A percentile compares a stretch with the other conserved stretches of the same genome.
Evolutionary conservation across 1,140 invertebrate genomes (phyloP).

Genomic region (Ptiloglossa arizonensis): DNA sequence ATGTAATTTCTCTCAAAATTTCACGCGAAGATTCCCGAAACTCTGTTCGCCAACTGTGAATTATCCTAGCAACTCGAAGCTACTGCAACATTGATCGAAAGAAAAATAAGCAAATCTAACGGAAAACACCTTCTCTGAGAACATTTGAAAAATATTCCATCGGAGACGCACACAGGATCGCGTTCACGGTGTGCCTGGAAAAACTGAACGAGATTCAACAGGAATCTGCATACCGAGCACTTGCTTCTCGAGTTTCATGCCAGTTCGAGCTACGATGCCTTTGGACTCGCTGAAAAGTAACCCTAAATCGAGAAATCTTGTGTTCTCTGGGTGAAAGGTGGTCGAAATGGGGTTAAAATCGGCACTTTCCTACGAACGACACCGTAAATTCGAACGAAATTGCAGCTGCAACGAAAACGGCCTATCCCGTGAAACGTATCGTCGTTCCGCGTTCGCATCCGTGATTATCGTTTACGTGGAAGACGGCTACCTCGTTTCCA

Average conservation of each 20-base stretch:
- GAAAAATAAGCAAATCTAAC: too few relatives aligned
- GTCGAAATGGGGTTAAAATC: slow-evolving; percentile 13
- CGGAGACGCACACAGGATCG: not conserved
- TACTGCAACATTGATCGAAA: too few relatives aligned
- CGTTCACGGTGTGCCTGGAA: too few relatives aligned
- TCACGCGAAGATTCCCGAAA: too few relatives aligned
- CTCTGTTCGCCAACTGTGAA: too few relatives aligned
- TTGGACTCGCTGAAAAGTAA: not conserved
- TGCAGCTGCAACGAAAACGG: slow-evolving; percentile 2
- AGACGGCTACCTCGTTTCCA: not conserved
- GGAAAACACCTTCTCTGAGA: too few relatives aligned
- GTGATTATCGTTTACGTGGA: slow-evolving; percentile 14
- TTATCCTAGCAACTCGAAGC: too few relatives aligned
- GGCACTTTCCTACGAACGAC: not conserved
- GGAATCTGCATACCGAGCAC: not conserved
- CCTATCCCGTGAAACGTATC: slow-evolving; percentile 13
- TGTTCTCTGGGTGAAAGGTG: not conserved
- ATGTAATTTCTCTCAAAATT: too few relatives aligned
- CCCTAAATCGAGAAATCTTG: not conserved
- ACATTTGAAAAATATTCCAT: not conserved
- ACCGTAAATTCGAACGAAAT: slow-evolving; percentile 24
- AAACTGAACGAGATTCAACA: too few relatives aligned
- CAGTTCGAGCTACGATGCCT: not conserved
- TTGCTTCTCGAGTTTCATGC: not conserved
- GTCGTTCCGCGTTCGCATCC: not conserved